Base-by-base conservation (phyloP, 2,888 invertebrate genomes). In the Drosophila rubida region DNA sequence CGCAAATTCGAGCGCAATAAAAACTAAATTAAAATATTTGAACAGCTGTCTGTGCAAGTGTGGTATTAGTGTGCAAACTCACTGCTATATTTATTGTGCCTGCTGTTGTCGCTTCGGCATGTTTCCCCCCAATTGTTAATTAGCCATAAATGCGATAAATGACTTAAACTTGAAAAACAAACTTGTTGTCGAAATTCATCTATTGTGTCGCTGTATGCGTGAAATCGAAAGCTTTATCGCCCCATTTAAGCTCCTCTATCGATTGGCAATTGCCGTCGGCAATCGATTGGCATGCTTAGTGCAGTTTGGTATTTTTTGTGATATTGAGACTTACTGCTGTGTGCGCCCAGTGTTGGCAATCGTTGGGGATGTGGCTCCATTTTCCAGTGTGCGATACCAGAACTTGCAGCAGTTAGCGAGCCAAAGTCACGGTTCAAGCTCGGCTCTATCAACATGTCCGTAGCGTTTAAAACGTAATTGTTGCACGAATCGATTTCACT, bases 391-490 rank as follows among this genome's bases (percentile, higher is more conserved):
- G 88, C 80, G 65, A 90, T 87, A 75, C 88, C 89, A 62, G 90
- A 86, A 87, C 80, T 87, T 80, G 90, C 88, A 88, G 91, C 88
- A 85, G 91, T 87, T 80, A 91, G 90, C 90, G 90, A 89, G 88
- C 91, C 91, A 89, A 91, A 91, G 84, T 91, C 91, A 82, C 91
- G 91, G 86, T 91, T 91, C 82, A 91, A 90, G 81, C 91, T 90
- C 89, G 91, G 88, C 91, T 91, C 92, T 85, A 91, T 91, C 90
- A 92, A 91, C 92, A 91, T 91, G 93, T 90, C 88, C 95, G 78
- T 41, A 53, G 69, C 69, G 60, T 57, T 71, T 58, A 46, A 49
- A 37, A 44, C 39, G 27, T n/a, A 27, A 27, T 61, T 44, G 32
- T 94, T 61, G 54, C 65, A 66, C 59, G 45, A 75, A 70, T 54